phyloP scores from a whole-genome alignment of 2,113 vertebrate genomes.

The Corapipo altera region DNA sequence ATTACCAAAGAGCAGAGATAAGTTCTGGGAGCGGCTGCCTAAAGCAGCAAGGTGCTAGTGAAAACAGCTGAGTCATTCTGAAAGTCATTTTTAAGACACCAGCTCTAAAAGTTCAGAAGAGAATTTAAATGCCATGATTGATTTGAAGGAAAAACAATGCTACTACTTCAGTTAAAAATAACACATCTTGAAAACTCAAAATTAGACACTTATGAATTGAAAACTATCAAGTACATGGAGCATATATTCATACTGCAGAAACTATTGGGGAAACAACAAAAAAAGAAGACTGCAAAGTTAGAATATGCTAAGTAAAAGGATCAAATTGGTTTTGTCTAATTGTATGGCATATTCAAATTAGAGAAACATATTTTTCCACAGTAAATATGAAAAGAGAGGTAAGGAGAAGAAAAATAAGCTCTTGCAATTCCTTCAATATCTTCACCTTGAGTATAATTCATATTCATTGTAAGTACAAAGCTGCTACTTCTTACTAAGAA shows the following conservation, averaged over 20 bases:
- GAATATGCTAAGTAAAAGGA: neutral
- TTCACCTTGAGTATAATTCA: neutral
- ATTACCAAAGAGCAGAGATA: neutral
- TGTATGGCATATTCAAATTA: neutral
- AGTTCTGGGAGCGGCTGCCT: neutral
- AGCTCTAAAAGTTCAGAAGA: neutral
- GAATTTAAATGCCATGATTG: neutral
- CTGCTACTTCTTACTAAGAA: neutral
- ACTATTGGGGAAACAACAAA: neutral
- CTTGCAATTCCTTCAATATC: neutral
- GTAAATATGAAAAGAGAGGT: neutral
- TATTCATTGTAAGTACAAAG: neutral
- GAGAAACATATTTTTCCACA: neutral
- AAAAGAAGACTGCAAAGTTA: neutral
- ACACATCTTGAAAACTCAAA: neutral
- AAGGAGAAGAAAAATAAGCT: neutral
- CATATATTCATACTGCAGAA: neutral
- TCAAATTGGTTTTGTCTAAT: neutral
- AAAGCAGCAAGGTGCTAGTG: neutral
- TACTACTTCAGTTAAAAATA: neutral
- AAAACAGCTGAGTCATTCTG: neutral
- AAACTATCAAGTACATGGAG: neutral
- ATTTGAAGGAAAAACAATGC: neutral
- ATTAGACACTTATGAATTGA: neutral
- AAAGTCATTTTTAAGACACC: neutral